A percentile compares a stretch with the other conserved stretches of the same genome.
These are phyloP conservation scores for Hyles lineata DNA, from an alignment of 2,888 invertebrate genomes.

Conservation along the genomic window DNA sequence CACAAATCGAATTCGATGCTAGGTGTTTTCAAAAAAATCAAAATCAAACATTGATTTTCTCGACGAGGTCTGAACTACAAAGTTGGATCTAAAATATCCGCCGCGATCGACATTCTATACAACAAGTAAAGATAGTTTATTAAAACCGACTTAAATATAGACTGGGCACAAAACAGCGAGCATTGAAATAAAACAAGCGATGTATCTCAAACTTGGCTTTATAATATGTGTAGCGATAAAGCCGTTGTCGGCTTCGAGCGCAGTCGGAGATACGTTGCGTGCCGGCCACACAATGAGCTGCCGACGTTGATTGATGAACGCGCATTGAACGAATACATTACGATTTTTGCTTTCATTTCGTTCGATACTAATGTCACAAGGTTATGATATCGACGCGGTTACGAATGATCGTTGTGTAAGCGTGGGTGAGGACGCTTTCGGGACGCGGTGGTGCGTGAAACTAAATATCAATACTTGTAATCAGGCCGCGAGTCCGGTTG, in stretches of 20 bases:
- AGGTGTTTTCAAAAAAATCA: too few relatives aligned
- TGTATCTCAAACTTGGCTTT: constrained; percentile 54
- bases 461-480: constrained; percentile 26
- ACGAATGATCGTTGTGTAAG: constrained; percentile 55
- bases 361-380: constrained; percentile 83
- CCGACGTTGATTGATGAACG: constrained; percentile 81
- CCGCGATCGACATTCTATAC: too few relatives aligned
- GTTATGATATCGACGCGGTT: constrained; percentile 80
- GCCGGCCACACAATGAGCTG: constrained; percentile 83
- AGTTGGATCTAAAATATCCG: too few relatives aligned
- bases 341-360: constrained; percentile 83
- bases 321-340: constrained; percentile 84
- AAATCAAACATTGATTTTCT: too few relatives aligned
- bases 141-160: constrained; percentile 23
- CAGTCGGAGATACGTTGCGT: constrained; percentile 69
- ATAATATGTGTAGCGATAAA: constrained; percentile 69
- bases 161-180: constrained; percentile 16
- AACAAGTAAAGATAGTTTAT: constrained; percentile 2
- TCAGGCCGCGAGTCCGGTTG: not conserved
- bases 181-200: constrained; percentile 48
- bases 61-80: too few relatives aligned
- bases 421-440: constrained; percentile 42
- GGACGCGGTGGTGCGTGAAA: constrained; percentile 38
- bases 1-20: too few relatives aligned
- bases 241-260: constrained; percentile 63